Evolutionary conservation across 1,140 invertebrate species (phyloP).

Genomic region (Anastrepha obliqua): DNA sequence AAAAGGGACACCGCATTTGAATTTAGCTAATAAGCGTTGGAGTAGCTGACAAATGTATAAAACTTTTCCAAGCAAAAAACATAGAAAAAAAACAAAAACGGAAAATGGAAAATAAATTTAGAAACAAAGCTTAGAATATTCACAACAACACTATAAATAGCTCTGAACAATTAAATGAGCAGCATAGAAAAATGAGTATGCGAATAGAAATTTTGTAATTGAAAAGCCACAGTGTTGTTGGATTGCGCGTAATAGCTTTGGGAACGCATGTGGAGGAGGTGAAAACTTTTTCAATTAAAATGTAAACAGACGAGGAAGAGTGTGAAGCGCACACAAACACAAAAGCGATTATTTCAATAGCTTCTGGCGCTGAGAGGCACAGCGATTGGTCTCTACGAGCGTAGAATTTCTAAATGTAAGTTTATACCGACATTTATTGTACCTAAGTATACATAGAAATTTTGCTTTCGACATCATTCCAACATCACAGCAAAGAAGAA

Average conservation of each 20-base stretch:
- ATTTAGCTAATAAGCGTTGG: neutral
- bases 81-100: neutral
- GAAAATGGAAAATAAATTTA: neutral
- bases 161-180: neutral
- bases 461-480: too few relatives aligned
- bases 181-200: neutral
- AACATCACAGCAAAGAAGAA: too few relatives aligned
- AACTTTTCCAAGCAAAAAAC: neutral
- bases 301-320: neutral
- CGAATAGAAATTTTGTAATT: constrained; percentile 29
- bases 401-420: neutral
- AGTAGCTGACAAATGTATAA: neutral
- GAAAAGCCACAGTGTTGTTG: neutral
- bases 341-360: neutral
- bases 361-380: neutral
- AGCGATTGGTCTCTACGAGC: neutral
- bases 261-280: neutral
- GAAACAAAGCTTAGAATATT: neutral
- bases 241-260: neutral
- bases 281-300: constrained; percentile 51
- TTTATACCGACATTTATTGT: too few relatives aligned
- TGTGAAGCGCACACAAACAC: neutral
- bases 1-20: neutral
- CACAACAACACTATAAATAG: neutral
- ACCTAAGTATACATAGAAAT: too few relatives aligned